Base-by-base conservation (phyloP, 2,113 vertebrate species). In the Alaudala cheleensis region DNA sequence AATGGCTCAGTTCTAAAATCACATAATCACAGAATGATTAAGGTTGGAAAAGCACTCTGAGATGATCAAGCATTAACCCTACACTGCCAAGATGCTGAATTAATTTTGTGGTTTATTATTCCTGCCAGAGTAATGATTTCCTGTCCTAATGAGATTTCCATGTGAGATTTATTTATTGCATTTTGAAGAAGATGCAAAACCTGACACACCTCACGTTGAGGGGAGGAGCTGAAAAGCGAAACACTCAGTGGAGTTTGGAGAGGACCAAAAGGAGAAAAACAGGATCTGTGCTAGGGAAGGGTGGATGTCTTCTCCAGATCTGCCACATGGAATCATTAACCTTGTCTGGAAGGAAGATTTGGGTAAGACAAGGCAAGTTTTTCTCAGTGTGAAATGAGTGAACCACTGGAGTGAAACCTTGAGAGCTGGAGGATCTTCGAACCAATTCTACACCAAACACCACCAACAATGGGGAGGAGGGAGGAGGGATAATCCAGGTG, bases 241-340 rank as follows among this genome's bases (percentile, higher is more conserved):
- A 29, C n/a, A 11, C 7, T 25, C 22, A 16, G 11, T 0, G 0
- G 44, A 53, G n/a, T n/a, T 22, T 86, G 62, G 58, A 65, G 58
- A 40, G 40, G 45, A 25, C 21, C 20, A 23, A 40, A 76, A 49
- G 45, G 49, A 56, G 33, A 17, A 6, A 29, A 62, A 37, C 6
- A 18, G 17, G 31, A 26, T 34, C 20, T 0, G 0, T 23, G 3
- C 5, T 0, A 0, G 23, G 29, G 45, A 34, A 73, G 39, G 39
- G 8, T 1, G 26, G 58, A 16, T 62, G 39, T 44, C 44, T 74
- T 44, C 54, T 88, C 62, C 56, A 21, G 10, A 19, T 45, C 72
- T 78, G 28, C 26, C 83, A 37, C 26, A 0, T 4, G 62, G 62
- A 77, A 69, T 57, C 33, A 42, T 19, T 9, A 11, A 21, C 16